A percentile compares a stretch with the other conserved stretches of the same genome.
Conservation (phyloP, 2,113 vertebrate species). For the Coregonus clupeaformis region DNA sequence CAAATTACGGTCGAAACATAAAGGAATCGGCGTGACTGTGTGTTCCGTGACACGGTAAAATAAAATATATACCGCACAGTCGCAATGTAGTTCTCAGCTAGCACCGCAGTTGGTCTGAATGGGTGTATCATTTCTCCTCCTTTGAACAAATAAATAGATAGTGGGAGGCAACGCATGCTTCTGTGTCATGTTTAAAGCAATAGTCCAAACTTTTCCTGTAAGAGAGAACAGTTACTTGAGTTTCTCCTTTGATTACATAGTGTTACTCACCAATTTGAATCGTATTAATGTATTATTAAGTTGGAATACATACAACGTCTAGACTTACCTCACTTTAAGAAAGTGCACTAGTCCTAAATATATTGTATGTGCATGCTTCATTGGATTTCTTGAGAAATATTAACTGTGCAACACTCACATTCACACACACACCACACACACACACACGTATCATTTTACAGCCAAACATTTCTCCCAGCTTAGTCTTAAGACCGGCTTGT, state of each 20-base stretch:
- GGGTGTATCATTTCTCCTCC: slow-evolving; percentile 49
- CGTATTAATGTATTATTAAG: too few relatives aligned
- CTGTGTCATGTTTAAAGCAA: background rate
- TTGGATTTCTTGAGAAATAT: background rate
- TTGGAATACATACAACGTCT: too few relatives aligned
- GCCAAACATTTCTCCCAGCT: slow-evolving; percentile 41
- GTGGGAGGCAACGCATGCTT: background rate
- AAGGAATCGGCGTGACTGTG: slow-evolving; percentile 41
- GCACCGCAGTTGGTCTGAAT: slow-evolving; percentile 42
- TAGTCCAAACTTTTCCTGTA: background rate
- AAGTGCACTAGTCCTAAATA: too few relatives aligned
- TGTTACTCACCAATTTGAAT: background rate
- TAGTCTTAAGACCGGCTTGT: slow-evolving; percentile 29
- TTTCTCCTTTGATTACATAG: background rate
- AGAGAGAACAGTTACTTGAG: background rate
- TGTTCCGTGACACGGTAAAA: slow-evolving; percentile 8
- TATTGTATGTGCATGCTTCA: too few relatives aligned
- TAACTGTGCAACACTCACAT: too few relatives aligned
- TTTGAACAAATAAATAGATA: slow-evolving; percentile 35
- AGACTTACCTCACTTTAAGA: too few relatives aligned
- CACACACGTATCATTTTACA: slow-evolving; percentile 45
- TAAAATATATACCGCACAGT: slow-evolving; percentile 6
- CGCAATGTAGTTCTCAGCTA: slow-evolving; percentile 29
- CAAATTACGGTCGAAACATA: slow-evolving; percentile 50
- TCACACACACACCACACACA: too few relatives aligned